Percentiles rank a stretch among this genome's conserved stretches.
Evolutionary conservation across 1,140 invertebrate species (phyloP).

Genomic region (Grapholita molesta): DNA sequence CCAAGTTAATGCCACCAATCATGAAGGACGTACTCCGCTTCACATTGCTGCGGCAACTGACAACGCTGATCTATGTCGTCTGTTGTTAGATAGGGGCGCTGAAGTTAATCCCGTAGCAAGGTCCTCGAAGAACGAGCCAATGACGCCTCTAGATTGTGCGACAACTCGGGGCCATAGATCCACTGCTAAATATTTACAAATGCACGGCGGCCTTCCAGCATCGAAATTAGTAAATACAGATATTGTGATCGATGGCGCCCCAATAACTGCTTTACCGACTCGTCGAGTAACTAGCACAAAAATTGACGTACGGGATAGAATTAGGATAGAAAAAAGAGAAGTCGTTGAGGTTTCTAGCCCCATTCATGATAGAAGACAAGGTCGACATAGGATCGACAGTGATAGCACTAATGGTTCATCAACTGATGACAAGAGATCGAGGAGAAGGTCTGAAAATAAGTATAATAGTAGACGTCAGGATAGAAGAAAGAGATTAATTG

Average conservation of each 20-base stretch:
- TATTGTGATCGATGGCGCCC: constrained; percentile 67
- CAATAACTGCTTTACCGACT: constrained; percentile 63
- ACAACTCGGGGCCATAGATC: constrained; percentile 90
- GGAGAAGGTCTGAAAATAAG: constrained; percentile 45
- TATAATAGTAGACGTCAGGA: constrained; percentile 43
- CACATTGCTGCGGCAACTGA: constrained; percentile 97
- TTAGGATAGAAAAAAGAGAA: constrained; percentile 75
- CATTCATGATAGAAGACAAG: constrained; percentile 39
- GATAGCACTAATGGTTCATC: constrained; percentile 48
- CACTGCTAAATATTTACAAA: constrained; percentile 94
- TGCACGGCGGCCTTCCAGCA: constrained; percentile 91
- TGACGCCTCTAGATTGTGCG: constrained; percentile 95
- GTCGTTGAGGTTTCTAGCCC: constrained; percentile 71
- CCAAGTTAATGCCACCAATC: constrained; percentile 92
- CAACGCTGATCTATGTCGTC: constrained; percentile 95
- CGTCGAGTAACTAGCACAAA: constrained; percentile 75
- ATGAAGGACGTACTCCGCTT: constrained; percentile 94
- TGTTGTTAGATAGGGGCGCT: constrained; percentile 89
- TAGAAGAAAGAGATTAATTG: constrained; percentile 48
- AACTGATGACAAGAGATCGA: constrained; percentile 42
- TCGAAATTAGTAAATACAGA: constrained; percentile 80
- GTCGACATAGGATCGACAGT: constrained; percentile 44
- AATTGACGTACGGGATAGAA: constrained; percentile 72
- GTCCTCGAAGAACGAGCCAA: constrained; percentile 87
- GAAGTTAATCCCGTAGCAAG: constrained; percentile 90